Conservation (phyloP, 2,797 vertebrate genomes). For the Phataginus tricuspis region DNA sequence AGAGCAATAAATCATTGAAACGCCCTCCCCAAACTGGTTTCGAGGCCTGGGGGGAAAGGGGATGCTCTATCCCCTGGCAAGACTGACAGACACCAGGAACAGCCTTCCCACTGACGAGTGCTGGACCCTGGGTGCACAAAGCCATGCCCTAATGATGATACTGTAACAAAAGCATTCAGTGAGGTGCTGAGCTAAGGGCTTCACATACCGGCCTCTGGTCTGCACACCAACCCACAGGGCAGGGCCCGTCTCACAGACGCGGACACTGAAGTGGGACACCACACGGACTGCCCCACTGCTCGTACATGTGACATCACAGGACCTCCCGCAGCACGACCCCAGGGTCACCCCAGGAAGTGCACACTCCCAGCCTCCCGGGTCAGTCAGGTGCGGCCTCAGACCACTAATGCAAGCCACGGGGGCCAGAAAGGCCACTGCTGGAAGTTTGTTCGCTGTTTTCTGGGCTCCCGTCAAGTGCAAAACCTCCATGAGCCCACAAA, state of each 20-base stretch:
- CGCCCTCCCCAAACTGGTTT: neutral
- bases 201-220: too few relatives aligned
- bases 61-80: neutral
- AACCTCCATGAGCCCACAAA: neutral
- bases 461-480: neutral
- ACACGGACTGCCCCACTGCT: neutral
- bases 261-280: neutral
- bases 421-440: neutral
- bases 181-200: neutral
- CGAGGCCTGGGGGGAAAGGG: too few relatives aligned
- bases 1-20: neutral
- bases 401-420: neutral
- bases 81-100: neutral
- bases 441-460: neutral
- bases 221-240: neutral
- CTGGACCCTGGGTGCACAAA: neutral
- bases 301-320: fast-evolving
- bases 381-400: neutral
- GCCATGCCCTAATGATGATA: neutral
- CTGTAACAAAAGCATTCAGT: neutral
- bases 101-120: too few relatives aligned
- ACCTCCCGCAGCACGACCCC: neutral
- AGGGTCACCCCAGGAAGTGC: neutral
- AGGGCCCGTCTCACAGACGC: neutral
- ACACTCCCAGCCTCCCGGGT: too few relatives aligned